Percentiles rank a stretch among this genome's conserved stretches.
phyloP scores from a whole-genome alignment of 2,888 invertebrate genomes.

The Leucoptera coffeella region DNA sequence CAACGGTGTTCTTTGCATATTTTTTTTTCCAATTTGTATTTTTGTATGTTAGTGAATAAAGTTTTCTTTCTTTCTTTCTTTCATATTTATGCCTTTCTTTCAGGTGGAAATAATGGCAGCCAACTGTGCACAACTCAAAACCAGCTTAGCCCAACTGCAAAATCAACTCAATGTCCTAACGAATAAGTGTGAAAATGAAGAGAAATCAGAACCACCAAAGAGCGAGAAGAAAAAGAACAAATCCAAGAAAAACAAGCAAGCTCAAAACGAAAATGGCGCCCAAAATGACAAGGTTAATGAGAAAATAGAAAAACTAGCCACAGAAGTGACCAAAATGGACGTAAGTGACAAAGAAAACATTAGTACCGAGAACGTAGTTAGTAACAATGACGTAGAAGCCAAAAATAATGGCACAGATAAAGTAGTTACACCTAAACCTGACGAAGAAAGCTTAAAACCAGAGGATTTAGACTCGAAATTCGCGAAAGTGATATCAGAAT shows the following conservation, averaged over 20 bases:
- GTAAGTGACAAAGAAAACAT: conserved; percentile 24
- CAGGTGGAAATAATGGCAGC: conserved; percentile 57
- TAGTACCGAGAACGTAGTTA: too few species aligned
- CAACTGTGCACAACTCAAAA: conserved; percentile 53
- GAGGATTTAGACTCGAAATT: too few species aligned
- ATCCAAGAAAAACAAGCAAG: conserved; percentile 19
- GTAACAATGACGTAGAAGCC: too few species aligned
- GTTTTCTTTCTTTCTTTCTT: too few species aligned
- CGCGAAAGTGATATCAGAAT: too few species aligned
- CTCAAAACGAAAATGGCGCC: conserved; percentile 12
- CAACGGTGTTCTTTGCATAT: too few species aligned
- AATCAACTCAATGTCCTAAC: conserved; percentile 46
- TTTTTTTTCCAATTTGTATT: too few species aligned
- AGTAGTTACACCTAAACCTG: too few species aligned
- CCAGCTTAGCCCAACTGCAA: conserved; percentile 54
- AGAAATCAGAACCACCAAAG: conserved; percentile 15
- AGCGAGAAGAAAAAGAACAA: conserved; percentile 34
- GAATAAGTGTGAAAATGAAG: conserved; percentile 10
- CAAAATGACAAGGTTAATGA: conserved; percentile 19
- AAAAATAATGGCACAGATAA: too few species aligned
- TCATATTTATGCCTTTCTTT: conserved; percentile 2
- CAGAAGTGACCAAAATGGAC: conserved; percentile 21
- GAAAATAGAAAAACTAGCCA: conserved; percentile 27
- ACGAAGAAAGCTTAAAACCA: too few species aligned
- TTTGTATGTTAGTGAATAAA: too few species aligned